Percentiles rank a stretch among this genome's conserved stretches.
phyloP scores from a whole-genome alignment of 2,888 invertebrate species.

The Tenthredo distinguenda region DNA sequence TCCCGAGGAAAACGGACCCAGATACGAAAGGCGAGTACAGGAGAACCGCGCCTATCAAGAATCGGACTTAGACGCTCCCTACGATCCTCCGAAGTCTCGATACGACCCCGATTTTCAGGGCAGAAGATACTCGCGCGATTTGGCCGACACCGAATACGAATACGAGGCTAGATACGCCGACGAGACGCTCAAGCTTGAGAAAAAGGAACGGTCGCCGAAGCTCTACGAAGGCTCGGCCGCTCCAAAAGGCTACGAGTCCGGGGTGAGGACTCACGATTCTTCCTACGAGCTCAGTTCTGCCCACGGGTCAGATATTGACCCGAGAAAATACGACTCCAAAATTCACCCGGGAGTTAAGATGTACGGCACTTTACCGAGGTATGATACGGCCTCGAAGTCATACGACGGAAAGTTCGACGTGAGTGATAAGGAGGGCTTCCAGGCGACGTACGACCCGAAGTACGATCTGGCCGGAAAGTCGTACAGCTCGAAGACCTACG shows the following conservation, averaged over 20 bases:
- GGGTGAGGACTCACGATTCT: conserved; percentile 74
- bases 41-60: conserved; percentile 73
- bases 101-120: conserved; percentile 63
- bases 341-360: conserved; percentile 72
- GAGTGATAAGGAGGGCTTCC: conserved; percentile 51
- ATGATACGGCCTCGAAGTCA: conserved; percentile 64
- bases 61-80: conserved; percentile 74
- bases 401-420: conserved; percentile 56
- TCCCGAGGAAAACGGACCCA: conserved; percentile 69
- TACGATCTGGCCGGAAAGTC: conserved; percentile 64
- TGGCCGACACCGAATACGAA: conserved; percentile 72
- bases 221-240: conserved; percentile 68
- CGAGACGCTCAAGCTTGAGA: conserved; percentile 73
- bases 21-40: conserved; percentile 68
- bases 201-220: conserved; percentile 70
- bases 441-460: conserved; percentile 66
- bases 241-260: conserved; percentile 74
- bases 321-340: conserved; percentile 67
- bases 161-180: conserved; percentile 70
- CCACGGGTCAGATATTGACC: conserved; percentile 64
- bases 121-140: conserved; percentile 73
- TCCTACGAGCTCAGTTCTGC: conserved; percentile 71
- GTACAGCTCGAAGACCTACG: conserved; percentile 22
- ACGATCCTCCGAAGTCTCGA: conserved; percentile 69
- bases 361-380: conserved; percentile 75